Evolutionary conservation across 2,797 vertebrate genomes (phyloP).

Genomic region (Todus mexicanus): DNA sequence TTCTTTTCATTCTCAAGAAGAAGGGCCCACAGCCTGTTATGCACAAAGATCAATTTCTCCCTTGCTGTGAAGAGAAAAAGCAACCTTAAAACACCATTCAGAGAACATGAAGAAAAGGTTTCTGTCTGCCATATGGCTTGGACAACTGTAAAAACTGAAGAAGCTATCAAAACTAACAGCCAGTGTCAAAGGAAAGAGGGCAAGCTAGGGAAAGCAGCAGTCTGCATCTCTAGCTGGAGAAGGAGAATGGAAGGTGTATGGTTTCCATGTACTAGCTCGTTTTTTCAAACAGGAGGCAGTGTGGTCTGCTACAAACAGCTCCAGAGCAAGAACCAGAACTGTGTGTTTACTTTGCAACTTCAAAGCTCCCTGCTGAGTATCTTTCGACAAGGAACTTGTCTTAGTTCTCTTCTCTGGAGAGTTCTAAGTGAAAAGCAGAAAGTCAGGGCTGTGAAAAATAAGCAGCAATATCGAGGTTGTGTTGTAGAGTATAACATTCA

Average conservation of each 20-base stretch:
- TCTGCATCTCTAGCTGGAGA: not conserved
- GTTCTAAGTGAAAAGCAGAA: not conserved
- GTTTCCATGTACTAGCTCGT: not conserved
- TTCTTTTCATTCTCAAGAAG: not conserved
- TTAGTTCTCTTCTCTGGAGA: not conserved
- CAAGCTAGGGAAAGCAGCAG: not conserved
- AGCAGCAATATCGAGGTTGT: not conserved
- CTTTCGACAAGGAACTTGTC: not conserved
- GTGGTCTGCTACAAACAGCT: not conserved
- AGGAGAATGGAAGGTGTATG: not conserved
- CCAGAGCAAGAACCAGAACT: not conserved
- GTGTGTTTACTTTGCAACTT: not conserved
- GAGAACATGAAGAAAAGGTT: not conserved
- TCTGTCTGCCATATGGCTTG: not conserved
- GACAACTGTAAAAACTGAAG: not conserved
- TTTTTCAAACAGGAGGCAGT: slow-evolving; percentile 49
- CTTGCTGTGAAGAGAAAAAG: not conserved
- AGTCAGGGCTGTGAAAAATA: not conserved
- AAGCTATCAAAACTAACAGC: not conserved
- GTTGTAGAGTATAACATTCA: not conserved
- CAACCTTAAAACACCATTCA: not conserved
- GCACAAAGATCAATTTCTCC: not conserved
- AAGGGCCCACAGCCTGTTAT: not conserved
- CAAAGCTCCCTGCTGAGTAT: not conserved
- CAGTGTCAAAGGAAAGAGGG: not conserved